Percentiles rank a stretch among this genome's conserved stretches.
Conservation (phyloP, 2,888 invertebrate genomes). For the Euplexia lucipara region DNA sequence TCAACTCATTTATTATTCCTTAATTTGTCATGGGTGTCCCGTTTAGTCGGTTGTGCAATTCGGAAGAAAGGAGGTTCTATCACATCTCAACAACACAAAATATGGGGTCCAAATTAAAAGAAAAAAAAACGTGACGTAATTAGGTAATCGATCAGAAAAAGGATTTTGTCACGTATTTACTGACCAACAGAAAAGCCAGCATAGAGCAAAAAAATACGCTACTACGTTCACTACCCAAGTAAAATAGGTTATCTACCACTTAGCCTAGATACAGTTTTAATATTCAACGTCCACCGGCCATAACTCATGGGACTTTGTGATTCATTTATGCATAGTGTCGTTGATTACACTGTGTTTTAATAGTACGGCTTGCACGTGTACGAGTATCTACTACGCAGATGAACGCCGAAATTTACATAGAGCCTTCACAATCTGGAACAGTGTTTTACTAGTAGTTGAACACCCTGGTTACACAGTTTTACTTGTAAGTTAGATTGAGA, state of each 20-base stretch:
- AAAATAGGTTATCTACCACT: slow-evolving; percentile 55
- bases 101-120: not conserved
- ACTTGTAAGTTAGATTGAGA: slow-evolving; percentile 12
- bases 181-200: not conserved
- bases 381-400: slow-evolving; percentile 73
- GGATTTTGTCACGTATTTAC: not conserved
- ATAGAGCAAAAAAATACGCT: not conserved
- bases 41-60: too few species aligned
- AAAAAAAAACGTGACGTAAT: too few species aligned
- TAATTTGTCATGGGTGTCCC: too few species aligned
- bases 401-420: slow-evolving; percentile 81
- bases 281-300: slow-evolving; percentile 76
- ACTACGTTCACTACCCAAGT: slow-evolving; percentile 20
- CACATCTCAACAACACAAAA: too few species aligned
- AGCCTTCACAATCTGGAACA: slow-evolving; percentile 77
- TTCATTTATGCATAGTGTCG: slow-evolving; percentile 83
- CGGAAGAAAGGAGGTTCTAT: too few species aligned
- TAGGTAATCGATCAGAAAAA: not conserved
- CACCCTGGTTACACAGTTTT: slow-evolving; percentile 37
- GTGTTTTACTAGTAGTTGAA: slow-evolving; percentile 60
- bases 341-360: slow-evolving; percentile 74
- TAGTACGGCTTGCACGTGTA: slow-evolving; percentile 71
- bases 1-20: too few species aligned
- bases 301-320: slow-evolving; percentile 78
- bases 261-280: slow-evolving; percentile 67